A percentile compares a stretch with the other conserved stretches of the same genome.
These are phyloP conservation scores for Pararge aegeria DNA, from an alignment of 1,140 invertebrate species.

Conservation along the genomic window DNA sequence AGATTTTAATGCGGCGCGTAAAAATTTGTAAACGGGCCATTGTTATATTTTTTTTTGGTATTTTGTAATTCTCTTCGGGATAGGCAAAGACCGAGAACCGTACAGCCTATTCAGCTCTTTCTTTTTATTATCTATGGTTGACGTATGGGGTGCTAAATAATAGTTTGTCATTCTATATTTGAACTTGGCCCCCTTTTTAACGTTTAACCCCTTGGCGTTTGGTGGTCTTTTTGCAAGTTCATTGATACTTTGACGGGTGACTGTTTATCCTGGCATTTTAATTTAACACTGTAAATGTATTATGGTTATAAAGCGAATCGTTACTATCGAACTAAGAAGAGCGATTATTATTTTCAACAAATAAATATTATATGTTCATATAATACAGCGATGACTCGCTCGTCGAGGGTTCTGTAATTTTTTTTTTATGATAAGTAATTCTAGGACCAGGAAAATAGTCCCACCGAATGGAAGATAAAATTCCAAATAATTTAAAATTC, in stretches of 20 bases:
- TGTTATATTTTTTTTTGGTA: constrained; percentile 27
- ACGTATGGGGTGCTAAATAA: constrained; percentile 61
- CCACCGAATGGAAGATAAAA: too few relatives aligned
- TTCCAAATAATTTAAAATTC: too few relatives aligned
- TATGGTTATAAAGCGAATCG: constrained; percentile 21
- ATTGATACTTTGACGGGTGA: constrained; percentile 11
- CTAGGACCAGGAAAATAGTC: too few relatives aligned
- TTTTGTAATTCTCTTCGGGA: constrained; percentile 1
- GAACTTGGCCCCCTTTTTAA: constrained; percentile 55
- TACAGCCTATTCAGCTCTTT: constrained; percentile 10
- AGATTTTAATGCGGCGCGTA: constrained; percentile 61
- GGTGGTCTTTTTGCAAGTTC: constrained; percentile 25
- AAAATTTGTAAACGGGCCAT: constrained; percentile 73
- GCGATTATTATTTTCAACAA: not conserved
- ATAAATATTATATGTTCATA: too few relatives aligned
- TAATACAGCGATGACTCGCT: too few relatives aligned
- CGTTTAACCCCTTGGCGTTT: constrained; percentile 46
- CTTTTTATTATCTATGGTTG: constrained; percentile 54
- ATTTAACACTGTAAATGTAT: constrained; percentile 24
- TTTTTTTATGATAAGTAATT: too few relatives aligned
- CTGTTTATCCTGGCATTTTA: constrained; percentile 11
- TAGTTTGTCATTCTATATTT: constrained; percentile 61
- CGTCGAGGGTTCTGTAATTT: too few relatives aligned
- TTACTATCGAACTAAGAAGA: not conserved
- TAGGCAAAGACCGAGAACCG: constrained; percentile 4